phyloP scores from a whole-genome alignment of 2,113 vertebrate genomes.

The Pungitius pungitius region DNA sequence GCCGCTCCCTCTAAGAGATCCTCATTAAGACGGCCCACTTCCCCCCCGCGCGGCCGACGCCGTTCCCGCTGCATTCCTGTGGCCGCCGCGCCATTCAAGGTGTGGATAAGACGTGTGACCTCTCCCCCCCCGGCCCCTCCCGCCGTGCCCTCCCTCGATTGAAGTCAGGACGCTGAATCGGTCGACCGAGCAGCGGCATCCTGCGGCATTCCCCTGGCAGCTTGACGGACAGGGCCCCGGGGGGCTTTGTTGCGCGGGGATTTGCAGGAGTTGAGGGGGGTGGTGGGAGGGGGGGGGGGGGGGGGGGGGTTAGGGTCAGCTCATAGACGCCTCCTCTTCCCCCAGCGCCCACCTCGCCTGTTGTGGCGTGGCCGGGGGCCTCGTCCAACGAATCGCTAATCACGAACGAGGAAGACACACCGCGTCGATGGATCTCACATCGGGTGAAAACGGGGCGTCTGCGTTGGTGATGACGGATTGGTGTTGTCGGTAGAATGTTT shows the following conservation, averaged over 20 bases:
- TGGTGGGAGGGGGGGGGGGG: background rate
- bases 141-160: conserved; percentile 60
- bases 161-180: conserved; percentile 69
- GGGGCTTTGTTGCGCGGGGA: conserved; percentile 66
- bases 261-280: conserved; percentile 58
- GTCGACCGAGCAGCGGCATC: conserved; percentile 68
- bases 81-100: conserved; percentile 76
- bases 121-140: conserved; percentile 61
- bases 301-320: conserved; percentile 29
- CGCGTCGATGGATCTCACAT: too few relatives aligned
- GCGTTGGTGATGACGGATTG: background rate
- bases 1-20: conserved; percentile 57
- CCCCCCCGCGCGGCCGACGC: conserved; percentile 33
- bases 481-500: conserved; percentile 1
- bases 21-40: conserved; percentile 73
- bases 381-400: too few relatives aligned
- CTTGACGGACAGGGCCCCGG: conserved; percentile 67
- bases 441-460: too few relatives aligned
- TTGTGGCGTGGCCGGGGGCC: too few relatives aligned
- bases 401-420: too few relatives aligned
- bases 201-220: conserved; percentile 67
- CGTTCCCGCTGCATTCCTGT: conserved; percentile 70
- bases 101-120: conserved; percentile 80
- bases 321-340: conserved; percentile 68
- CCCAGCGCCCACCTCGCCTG: conserved; percentile 21